Evolutionary conservation across 2,888 invertebrate genomes (phyloP), one percentile per base, ranked within the genome.

Genomic region (Apoderus coryli): DNA sequence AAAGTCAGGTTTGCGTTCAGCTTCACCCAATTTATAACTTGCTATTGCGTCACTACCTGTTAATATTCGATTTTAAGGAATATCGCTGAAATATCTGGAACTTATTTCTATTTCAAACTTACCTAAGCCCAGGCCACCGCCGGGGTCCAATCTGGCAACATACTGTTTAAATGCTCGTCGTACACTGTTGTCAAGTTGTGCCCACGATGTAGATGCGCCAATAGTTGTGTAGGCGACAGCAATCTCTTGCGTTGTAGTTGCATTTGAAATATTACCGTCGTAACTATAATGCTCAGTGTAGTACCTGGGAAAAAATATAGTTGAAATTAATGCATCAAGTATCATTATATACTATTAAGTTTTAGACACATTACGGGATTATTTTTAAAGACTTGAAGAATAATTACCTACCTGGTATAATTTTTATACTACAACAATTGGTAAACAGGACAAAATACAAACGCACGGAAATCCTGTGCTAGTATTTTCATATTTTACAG

Each of bases 161-260:
- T 93, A 93, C 49, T 95, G 93, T 57, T 92, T 92, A 57, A 95
- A 92, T 30, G 88, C 80, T 57, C 88, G 77, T 47, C 85, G 69
- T 39, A 93, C 82, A 44, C 84, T 79, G 46, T 82, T 81, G 60
- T 95, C 93, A 48, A 95, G 64, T 52, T 85, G 80, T 54, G 89
- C 88, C 95, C 95, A 95, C 34, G 84, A 85, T 0, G 89, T 90
- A 57, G 89, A 88, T 35, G 86, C 82, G 43, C 86, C 85, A 39
- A 93, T 82, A 49, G 79, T 84, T 3, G 93, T 78, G 47, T 74
- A 80, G 9, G 92, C 90, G 50, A 93, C 82, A 3, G 82, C 65
- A 50, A 82, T 80, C 55, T 76, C 76, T 38, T 69, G 66, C 41
- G 59, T 65, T 39, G 59, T 37, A 22, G 39, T 41, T 45, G 60